phyloP scores from a whole-genome alignment of 1,140 invertebrate genomes.

The Cherax quadricarinatus region DNA sequence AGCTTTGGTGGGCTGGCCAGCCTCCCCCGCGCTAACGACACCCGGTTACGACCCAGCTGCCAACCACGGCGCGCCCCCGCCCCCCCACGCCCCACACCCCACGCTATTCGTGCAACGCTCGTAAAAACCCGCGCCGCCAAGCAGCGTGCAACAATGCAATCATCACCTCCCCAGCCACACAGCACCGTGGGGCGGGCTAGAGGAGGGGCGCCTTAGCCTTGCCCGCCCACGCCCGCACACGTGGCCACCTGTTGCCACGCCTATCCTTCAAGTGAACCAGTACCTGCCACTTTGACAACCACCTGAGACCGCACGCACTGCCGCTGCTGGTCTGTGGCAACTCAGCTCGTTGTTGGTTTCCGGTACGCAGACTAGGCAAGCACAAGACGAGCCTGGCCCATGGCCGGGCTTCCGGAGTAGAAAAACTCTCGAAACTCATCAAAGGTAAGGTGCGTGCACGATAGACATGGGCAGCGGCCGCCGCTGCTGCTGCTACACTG shows the following conservation, averaged over 20 bases:
- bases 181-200: slow-evolving; percentile 30
- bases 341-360: too few relatives aligned
- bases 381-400: too few relatives aligned
- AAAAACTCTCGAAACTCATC: too few relatives aligned
- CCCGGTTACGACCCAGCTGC: slow-evolving; percentile 52
- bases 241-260: slow-evolving; percentile 38
- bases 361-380: too few relatives aligned
- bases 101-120: slow-evolving; percentile 54
- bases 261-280: not conserved
- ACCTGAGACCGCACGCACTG: not conserved
- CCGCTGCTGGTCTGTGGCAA: too few relatives aligned
- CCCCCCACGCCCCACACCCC: slow-evolving; percentile 48
- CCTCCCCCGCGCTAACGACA: slow-evolving; percentile 43
- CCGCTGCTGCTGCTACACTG: not conserved
- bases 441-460: too few relatives aligned
- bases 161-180: slow-evolving; percentile 46
- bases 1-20: slow-evolving; percentile 26
- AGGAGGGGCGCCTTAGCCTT: slow-evolving; percentile 23
- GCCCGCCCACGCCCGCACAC: slow-evolving; percentile 17
- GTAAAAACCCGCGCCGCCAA: slow-evolving; percentile 52
- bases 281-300: not conserved
- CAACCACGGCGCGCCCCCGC: slow-evolving; percentile 57
- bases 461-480: too few relatives aligned
- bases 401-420: too few relatives aligned
- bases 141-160: slow-evolving; percentile 61